A percentile compares a stretch with the other conserved stretches of the same genome.
Evolutionary conservation across 2,888 invertebrate genomes (phyloP).

Genomic region (Cabera pusaria): DNA sequence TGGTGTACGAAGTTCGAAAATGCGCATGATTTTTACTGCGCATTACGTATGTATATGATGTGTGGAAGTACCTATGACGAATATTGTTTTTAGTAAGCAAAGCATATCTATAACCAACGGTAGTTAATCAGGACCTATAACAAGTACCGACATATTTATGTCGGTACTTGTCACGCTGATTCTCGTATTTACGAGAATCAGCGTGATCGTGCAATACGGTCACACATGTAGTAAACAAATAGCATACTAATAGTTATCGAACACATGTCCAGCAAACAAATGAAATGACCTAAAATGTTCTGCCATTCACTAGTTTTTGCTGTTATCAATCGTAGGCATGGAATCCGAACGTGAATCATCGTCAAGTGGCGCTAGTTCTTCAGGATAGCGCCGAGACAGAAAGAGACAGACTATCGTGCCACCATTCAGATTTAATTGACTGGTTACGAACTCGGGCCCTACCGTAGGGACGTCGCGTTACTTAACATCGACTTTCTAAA

Average conservation of each 20-base stretch:
- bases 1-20: conserved; percentile 12
- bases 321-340: conserved; percentile 80
- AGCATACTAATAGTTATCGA: conserved; percentile 49
- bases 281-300: conserved; percentile 67
- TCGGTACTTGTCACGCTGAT: conserved; percentile 5
- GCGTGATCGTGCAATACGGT: conserved; percentile 20
- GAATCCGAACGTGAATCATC: conserved; percentile 80
- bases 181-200: conserved; percentile 12
- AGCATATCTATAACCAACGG: conserved; percentile 4
- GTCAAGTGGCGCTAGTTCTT: conserved; percentile 77
- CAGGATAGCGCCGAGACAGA: conserved; percentile 65
- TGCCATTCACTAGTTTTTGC: conserved; percentile 74
- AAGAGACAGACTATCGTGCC: conserved; percentile 70
- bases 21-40: conserved; percentile 21
- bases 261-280: conserved; percentile 58
- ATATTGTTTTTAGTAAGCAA: conserved; percentile 4
- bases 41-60: conserved; percentile 10
- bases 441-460: conserved; percentile 79
- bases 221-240: conserved; percentile 54
- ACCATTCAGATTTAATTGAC: conserved; percentile 80
- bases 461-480: conserved; percentile 74
- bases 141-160: conserved; percentile 12
- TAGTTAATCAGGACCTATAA: conserved; percentile 13
- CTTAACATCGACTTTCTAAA: conserved; percentile 78
- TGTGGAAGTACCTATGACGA: conserved; percentile 12